phyloP scores from a whole-genome alignment of 2,888 invertebrate species.

The Drosophila imparisetae region DNA sequence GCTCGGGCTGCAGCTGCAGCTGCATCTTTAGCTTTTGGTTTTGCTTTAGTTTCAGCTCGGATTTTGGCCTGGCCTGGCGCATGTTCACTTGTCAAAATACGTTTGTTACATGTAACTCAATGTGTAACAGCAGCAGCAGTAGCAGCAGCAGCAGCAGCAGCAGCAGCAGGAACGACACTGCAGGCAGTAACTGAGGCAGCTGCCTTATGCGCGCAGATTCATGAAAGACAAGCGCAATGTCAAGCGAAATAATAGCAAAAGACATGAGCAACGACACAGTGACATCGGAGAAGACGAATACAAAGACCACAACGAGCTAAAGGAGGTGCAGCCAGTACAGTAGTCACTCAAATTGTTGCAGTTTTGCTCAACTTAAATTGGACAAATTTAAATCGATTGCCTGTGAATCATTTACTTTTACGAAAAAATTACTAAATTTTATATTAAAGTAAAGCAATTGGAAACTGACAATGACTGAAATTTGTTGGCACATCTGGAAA shows the following conservation, averaged over 20 bases:
- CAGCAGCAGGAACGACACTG: conserved; percentile 24
- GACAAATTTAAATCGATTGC: neutral
- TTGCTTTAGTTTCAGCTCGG: conserved; percentile 23
- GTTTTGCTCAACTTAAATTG: neutral
- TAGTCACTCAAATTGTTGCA: neutral
- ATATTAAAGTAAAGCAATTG: neutral
- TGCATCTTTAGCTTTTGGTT: conserved; percentile 8
- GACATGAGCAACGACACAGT: conserved; percentile 57
- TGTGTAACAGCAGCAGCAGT: conserved; percentile 58
- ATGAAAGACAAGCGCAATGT: conserved; percentile 75
- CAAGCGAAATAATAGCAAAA: conserved; percentile 74
- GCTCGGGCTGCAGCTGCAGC: conserved; percentile 5
- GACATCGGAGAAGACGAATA: conserved; percentile 4
- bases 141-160: conserved; percentile 31
- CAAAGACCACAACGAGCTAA: conserved; percentile 8
- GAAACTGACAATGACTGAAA: neutral
- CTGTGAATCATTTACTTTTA: neutral
- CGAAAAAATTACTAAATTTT: neutral
- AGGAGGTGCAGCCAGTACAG: conserved; percentile 19
- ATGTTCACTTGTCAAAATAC: conserved; percentile 78
- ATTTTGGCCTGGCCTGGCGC: conserved; percentile 56
- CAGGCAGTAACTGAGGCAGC: conserved; percentile 55
- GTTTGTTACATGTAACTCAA: conserved; percentile 78
- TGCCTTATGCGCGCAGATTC: conserved; percentile 71
- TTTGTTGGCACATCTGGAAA: neutral